Conservation (phyloP, 2,113 vertebrate species). For the Ammodytes marinus region DNA sequence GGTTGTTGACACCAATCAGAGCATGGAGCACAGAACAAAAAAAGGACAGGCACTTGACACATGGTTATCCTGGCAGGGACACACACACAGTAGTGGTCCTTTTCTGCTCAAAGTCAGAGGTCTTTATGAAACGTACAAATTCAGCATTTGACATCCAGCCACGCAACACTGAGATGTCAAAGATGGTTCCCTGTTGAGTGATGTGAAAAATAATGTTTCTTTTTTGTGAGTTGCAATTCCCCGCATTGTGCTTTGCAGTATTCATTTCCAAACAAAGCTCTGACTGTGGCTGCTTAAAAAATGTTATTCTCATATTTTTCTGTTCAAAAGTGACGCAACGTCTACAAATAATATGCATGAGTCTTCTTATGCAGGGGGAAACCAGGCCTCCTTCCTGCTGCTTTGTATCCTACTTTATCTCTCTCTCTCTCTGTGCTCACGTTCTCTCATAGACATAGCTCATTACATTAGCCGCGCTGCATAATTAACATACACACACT, state of each 20-base stretch:
- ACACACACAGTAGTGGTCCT: conserved; percentile 18
- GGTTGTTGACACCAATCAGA: conserved; percentile 51
- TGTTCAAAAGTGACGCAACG: conserved; percentile 62
- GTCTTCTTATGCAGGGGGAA: conserved; percentile 51
- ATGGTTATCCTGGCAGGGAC: conserved; percentile 23
- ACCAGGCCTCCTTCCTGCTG: conserved; percentile 53
- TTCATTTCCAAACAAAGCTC: conserved; percentile 44
- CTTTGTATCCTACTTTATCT: conserved; percentile 51
- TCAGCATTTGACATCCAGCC: conserved; percentile 16
- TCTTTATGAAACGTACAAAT: conserved; percentile 21
- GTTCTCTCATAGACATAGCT: conserved; percentile 53
- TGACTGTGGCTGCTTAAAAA: conserved; percentile 44
- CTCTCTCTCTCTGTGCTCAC: conserved; percentile 40
- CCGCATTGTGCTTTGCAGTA: conserved; percentile 19
- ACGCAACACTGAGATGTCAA: conserved; percentile 27
- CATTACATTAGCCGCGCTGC: conserved; percentile 57
- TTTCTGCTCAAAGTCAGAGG: conserved; percentile 16
- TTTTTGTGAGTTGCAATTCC: conserved; percentile 18
- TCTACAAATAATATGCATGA: conserved; percentile 52
- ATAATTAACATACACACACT: conserved; percentile 39
- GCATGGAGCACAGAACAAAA: conserved; percentile 33
- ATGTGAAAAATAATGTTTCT: conserved; percentile 18
- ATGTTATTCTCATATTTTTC: conserved; percentile 15
- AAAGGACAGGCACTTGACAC: conserved; percentile 29
- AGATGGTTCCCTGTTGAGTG: conserved; percentile 15